A percentile compares a stretch with the other conserved stretches of the same genome.
These are phyloP conservation scores for Hemiscyllium ocellatum DNA, from an alignment of 2,113 vertebrate genomes.

Conservation along the genomic window DNA sequence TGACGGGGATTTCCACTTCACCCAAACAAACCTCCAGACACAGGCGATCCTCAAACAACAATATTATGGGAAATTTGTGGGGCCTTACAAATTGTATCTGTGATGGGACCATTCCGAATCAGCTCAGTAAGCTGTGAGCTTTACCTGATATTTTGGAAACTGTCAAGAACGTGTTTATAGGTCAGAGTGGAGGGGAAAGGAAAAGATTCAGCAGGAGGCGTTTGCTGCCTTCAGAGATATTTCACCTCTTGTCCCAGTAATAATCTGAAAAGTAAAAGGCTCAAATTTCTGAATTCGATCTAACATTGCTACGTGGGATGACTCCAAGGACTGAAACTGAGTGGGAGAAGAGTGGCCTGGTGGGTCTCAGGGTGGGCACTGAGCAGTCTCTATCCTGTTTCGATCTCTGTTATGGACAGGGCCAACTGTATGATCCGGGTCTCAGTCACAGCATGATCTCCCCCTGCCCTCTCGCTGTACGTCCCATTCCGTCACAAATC, in stretches of 20 bases:
- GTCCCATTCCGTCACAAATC: not conserved
- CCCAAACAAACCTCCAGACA: too few relatives aligned
- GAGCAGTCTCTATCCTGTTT: not conserved
- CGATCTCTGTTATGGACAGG: not conserved
- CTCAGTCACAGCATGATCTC: not conserved
- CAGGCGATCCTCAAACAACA: too few relatives aligned
- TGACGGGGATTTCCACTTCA: too few relatives aligned
- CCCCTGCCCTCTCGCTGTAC: not conserved
- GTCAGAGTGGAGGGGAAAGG: not conserved
- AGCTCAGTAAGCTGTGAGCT: not conserved
- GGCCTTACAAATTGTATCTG: not conserved
- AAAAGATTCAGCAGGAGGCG: accelerated
- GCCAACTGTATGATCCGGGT: not conserved
- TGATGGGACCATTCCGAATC: not conserved
- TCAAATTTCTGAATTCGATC: not conserved
- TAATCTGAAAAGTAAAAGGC: not conserved
- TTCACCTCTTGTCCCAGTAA: not conserved
- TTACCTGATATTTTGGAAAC: not conserved
- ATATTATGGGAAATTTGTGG: too few relatives aligned
- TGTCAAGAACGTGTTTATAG: not conserved
- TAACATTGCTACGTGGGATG: not conserved
- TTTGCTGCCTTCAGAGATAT: not conserved
- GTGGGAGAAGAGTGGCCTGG: not conserved
- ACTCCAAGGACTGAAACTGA: not conserved
- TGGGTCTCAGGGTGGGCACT: not conserved